Evolutionary conservation across 2,797 vertebrate genomes (phyloP).

Genomic region (Caiman crocodilus): DNA sequence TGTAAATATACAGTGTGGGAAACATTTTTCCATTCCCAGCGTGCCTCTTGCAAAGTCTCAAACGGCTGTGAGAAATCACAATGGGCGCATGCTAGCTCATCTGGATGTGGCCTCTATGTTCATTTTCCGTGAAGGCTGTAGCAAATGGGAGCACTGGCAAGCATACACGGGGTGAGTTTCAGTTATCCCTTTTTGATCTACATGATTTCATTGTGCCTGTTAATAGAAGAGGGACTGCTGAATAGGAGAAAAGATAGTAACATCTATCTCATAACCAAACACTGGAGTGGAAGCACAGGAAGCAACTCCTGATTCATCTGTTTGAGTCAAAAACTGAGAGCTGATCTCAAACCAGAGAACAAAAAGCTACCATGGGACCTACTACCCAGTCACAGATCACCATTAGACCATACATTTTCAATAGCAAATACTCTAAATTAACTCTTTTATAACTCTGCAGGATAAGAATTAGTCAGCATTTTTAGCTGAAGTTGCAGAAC

Average conservation of each 20-base stretch:
- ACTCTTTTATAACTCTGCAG: neutral
- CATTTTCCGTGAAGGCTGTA: neutral
- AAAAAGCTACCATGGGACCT: accelerated
- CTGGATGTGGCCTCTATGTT: neutral
- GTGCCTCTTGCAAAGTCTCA: no score
- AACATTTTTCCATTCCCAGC: no score
- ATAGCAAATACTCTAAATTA: neutral
- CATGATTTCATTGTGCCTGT: neutral
- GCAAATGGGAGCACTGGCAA: accelerated
- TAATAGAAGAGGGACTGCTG: neutral
- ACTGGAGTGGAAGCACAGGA: neutral
- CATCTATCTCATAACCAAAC: neutral
- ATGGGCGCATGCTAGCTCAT: no score
- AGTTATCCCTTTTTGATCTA: accelerated
- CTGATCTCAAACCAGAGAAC: neutral
- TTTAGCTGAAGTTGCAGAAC: constrained; percentile 38
- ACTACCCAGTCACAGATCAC: accelerated
- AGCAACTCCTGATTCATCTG: neutral
- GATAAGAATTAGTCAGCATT: constrained; percentile 34
- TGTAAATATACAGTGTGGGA: no score
- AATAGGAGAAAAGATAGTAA: neutral
- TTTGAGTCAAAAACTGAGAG: neutral
- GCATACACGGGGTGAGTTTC: accelerated
- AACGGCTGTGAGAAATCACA: no score
- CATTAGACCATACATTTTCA: neutral